Conservation (phyloP, 2,113 vertebrate genomes). For the Hemicordylus capensis region DNA sequence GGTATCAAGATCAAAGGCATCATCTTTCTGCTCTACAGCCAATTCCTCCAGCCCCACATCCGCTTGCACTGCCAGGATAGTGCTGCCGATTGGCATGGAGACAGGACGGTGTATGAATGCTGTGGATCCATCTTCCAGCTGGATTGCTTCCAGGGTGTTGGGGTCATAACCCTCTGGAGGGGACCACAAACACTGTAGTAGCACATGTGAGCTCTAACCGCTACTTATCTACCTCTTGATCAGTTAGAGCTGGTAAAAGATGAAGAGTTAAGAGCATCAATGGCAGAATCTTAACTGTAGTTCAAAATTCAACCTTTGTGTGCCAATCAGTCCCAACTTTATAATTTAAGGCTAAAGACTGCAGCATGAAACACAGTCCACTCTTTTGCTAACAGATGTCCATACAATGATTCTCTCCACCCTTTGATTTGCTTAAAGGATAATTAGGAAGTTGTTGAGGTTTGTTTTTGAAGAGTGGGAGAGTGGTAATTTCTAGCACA, state of each 20-base stretch:
- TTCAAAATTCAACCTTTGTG: background rate
- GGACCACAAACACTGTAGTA: background rate
- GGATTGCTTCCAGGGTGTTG: conserved; percentile 75
- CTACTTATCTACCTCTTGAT: background rate
- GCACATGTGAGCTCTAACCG: background rate
- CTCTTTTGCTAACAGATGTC: background rate
- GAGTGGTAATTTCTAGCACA: background rate
- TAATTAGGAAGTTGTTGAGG: background rate
- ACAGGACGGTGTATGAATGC: conserved; percentile 79
- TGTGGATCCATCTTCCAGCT: conserved; percentile 84
- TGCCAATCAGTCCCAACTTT: background rate
- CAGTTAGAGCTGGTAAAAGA: conserved; percentile 9
- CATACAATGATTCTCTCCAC: background rate
- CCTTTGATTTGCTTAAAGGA: background rate
- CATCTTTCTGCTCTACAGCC: conserved; percentile 61
- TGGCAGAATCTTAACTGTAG: background rate
- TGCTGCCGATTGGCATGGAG: conserved; percentile 60
- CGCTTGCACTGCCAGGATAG: conserved; percentile 76
- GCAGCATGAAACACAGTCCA: background rate
- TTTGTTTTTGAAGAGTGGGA: background rate
- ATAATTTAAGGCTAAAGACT: background rate
- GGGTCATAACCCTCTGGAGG: conserved; percentile 77
- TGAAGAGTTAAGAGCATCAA: conserved; percentile 5
- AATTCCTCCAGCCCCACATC: conserved; percentile 71
- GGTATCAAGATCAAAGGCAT: conserved; percentile 66